These are phyloP conservation scores for Fragum whitleyi DNA, from an alignment of 2,888 invertebrate species.

Conservation along the genomic window DNA sequence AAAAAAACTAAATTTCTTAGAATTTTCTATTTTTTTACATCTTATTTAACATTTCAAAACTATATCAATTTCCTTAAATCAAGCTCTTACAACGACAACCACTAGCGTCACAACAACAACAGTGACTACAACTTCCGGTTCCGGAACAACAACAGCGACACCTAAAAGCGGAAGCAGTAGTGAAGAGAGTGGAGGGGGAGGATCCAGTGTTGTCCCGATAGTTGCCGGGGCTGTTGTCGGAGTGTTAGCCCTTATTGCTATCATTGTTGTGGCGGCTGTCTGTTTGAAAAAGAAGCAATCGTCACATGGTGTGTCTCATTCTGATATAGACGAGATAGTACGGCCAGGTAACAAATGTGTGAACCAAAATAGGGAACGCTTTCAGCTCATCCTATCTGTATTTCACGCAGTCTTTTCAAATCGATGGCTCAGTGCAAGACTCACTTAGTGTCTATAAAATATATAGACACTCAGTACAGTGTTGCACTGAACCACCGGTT, in stretches of 20 bases:
- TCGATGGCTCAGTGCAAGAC: no score
- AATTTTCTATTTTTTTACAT: no score
- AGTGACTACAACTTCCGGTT: background rate
- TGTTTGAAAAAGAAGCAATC: conserved; percentile 37
- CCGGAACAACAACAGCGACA: background rate
- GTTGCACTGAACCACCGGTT: no score
- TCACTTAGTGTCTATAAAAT: no score
- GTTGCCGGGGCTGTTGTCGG: conserved; percentile 45
- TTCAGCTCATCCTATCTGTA: background rate
- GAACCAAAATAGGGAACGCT: background rate
- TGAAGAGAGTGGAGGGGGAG: conserved; percentile 9
- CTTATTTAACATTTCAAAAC: no score
- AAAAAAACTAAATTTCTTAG: no score
- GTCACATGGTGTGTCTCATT: conserved; percentile 21
- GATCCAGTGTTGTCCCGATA: conserved; percentile 33
- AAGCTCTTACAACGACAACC: conserved; percentile 10
- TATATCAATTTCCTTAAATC: no score
- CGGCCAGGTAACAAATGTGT: conserved; percentile 16
- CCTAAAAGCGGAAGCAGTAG: conserved; percentile 8
- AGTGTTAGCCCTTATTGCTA: conserved; percentile 24
- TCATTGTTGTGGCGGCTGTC: conserved; percentile 11
- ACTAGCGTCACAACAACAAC: background rate
- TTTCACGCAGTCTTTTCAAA: no score
- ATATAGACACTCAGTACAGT: no score
- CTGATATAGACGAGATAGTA: conserved; percentile 18